phyloP scores from a whole-genome alignment of 2,888 invertebrate genomes.

The Asteroscopus sphinx region DNA sequence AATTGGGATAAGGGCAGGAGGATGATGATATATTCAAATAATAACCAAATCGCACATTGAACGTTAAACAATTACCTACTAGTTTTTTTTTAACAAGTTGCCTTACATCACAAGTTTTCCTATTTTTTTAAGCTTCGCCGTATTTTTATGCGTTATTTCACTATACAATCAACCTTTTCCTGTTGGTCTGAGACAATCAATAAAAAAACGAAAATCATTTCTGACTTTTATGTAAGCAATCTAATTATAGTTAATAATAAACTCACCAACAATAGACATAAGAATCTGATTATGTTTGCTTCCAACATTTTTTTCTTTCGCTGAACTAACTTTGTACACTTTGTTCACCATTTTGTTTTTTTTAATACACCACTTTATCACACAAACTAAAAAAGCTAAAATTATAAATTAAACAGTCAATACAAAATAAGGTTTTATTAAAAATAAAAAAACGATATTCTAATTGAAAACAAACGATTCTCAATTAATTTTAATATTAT shows the following conservation, averaged over 20 bases:
- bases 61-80: no score
- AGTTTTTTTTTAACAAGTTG: no score
- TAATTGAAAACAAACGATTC: not conserved
- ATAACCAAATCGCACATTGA: no score
- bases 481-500: no score
- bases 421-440: not conserved
- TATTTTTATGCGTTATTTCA: no score
- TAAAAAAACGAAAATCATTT: not conserved
- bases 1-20: no score
- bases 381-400: not conserved
- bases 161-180: no score
- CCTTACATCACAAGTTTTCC: no score
- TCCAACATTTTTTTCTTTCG: slow-evolving; percentile 63
- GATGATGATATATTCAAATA: no score
- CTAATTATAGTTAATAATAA: slow-evolving; percentile 12
- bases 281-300: slow-evolving; percentile 83
- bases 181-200: no score
- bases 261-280: slow-evolving; percentile 85
- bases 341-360: slow-evolving; percentile 78
- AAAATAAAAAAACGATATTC: not conserved
- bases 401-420: not conserved
- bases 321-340: slow-evolving; percentile 75
- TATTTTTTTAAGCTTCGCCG: no score
- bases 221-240: not conserved
- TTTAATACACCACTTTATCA: slow-evolving; percentile 3